Evolutionary conservation across 1,140 invertebrate species (phyloP), one percentile per base, ranked within the genome.

Genomic region (Bathynomus jamesi): DNA sequence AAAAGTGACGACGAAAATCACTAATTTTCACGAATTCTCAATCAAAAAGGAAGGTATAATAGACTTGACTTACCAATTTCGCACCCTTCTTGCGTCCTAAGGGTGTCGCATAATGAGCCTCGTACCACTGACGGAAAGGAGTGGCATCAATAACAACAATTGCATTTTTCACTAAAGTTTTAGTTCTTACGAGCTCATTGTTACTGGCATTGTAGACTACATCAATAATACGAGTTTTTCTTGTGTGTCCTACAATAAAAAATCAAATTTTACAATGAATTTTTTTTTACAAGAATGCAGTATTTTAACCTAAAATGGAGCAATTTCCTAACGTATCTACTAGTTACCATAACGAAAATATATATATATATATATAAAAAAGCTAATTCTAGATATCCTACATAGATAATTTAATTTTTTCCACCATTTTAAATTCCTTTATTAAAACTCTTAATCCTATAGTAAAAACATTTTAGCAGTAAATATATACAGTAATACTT

Each of bases 121-220:
- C 97, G 82, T 98, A 99, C 96, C 96, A 99, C 81, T 98, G 95
- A 82, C 96, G 89, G 86, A 98, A 99, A 67, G 98, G 97, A 64
- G 95, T 95, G 46, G 95, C 96, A 85, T 99, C 98, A 82, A 99
- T 91, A 28, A 94, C 89, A 73, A 99, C 92, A 83, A 99, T 98
- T 69, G 92, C 92, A 83, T 98, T 98, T 84, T 99, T 99, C 62
- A 99, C 96, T 78, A 99, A 85, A 28, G 98, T 99, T 84, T 99
- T 99, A 73, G 97, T 99, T 84, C 98, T 88, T 30, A 99, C 96
- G 86, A 99, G 88, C 83, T 99, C 96, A 82, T 96, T 96, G 87
- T 98, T 99, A 72, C 94, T 96, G 21, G 98, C 95, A 85, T 99
- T 99, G 87, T 99, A 99, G 13, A 99, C 94, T 63, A 99, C 96